phyloP scores from a whole-genome alignment of 2,888 invertebrate genomes.

The Brachyptera risi region DNA sequence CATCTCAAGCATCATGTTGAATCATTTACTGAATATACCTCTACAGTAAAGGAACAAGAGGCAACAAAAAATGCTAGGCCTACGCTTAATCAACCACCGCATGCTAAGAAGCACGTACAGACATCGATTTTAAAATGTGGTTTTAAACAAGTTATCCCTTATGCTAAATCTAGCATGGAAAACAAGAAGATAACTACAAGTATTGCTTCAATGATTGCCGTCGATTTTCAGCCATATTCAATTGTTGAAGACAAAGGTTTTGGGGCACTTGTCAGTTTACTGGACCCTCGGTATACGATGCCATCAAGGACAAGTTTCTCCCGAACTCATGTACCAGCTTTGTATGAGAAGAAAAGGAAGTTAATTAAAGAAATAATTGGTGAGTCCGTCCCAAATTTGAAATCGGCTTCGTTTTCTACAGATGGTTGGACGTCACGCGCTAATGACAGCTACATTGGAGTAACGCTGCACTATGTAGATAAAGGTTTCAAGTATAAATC shows the following conservation, averaged over 20 bases:
- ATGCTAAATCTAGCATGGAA: not conserved
- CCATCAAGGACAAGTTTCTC: conserved; percentile 12
- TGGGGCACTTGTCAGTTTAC: not conserved
- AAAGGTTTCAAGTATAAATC: not conserved
- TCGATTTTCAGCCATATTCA: conserved; percentile 15
- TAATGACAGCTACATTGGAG: conserved; percentile 7
- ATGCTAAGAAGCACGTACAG: too few relatives aligned
- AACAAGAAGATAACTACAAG: not conserved
- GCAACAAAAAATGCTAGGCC: too few relatives aligned
- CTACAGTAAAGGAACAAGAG: too few relatives aligned
- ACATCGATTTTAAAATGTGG: too few relatives aligned
- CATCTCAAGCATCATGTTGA: too few relatives aligned
- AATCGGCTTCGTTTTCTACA: not conserved
- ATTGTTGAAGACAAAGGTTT: conserved; percentile 11
- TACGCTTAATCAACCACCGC: too few relatives aligned
- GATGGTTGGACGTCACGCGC: conserved; percentile 15
- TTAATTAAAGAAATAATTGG: not conserved
- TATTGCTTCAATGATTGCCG: conserved; percentile 12
- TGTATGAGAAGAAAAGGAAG: not conserved
- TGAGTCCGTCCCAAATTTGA: not conserved
- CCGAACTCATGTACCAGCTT: not conserved
- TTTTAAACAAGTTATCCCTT: not conserved
- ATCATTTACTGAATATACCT: too few relatives aligned
- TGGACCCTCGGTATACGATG: conserved; percentile 2
- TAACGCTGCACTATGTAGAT: conserved; percentile 2